Evolutionary conservation across 2,113 vertebrate species (phyloP).

Genomic region (Heterochromis multidens): DNA sequence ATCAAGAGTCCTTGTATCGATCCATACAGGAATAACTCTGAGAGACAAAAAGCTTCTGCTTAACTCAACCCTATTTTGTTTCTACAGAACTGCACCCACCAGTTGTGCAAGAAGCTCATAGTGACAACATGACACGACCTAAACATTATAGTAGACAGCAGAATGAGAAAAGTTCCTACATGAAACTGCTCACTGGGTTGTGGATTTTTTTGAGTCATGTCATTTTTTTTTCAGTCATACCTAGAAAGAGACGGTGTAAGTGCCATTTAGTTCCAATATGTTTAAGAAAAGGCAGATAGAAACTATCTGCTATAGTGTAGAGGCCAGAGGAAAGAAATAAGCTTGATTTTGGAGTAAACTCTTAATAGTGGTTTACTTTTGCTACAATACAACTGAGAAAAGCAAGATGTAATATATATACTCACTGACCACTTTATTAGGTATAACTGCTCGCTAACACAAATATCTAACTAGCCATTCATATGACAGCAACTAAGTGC

Average conservation of each 20-base stretch:
- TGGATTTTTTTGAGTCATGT: too few relatives aligned
- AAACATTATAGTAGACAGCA: not conserved
- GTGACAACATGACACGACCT: not conserved
- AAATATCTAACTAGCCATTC: not conserved
- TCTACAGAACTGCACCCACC: not conserved
- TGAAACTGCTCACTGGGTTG: too few relatives aligned
- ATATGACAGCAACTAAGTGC: not conserved
- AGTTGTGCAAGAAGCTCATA: not conserved
- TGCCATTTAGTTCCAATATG: too few relatives aligned
- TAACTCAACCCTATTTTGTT: not conserved
- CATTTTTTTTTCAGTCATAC: too few relatives aligned
- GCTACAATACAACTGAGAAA: not conserved
- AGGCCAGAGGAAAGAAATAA: not conserved
- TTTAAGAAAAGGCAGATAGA: not conserved
- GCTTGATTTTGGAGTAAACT: too few relatives aligned
- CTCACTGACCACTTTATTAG: not conserved
- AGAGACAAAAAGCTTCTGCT: not conserved
- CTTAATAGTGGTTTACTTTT: not conserved
- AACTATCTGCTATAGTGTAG: not conserved
- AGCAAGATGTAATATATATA: not conserved
- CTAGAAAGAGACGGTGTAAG: too few relatives aligned
- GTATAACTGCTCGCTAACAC: not conserved
- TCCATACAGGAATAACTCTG: constrained; percentile 30
- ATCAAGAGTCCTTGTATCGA: constrained; percentile 28
- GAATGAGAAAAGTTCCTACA: not conserved